Conservation (phyloP, 2,797 vertebrate genomes). For the Fistularia commersonii region DNA sequence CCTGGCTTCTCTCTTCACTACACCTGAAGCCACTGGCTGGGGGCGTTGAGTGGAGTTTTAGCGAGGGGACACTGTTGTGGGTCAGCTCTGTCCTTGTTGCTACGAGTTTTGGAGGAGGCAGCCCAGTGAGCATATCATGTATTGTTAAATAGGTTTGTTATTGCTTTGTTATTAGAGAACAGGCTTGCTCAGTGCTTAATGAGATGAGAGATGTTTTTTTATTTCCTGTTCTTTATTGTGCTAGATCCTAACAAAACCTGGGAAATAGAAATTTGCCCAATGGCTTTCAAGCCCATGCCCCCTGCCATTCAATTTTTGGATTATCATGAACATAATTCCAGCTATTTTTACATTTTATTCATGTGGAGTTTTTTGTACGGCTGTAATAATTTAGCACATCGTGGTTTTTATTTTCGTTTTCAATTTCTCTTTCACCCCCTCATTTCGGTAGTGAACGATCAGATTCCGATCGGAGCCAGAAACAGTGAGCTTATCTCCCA, state of each 20-base stretch:
- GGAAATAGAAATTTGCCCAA: constrained; percentile 65
- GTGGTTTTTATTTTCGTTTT: constrained; percentile 31
- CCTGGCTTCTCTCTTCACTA: constrained; percentile 71
- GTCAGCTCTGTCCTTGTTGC: constrained; percentile 67
- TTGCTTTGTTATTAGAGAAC: constrained; percentile 79
- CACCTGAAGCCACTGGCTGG: constrained; percentile 68
- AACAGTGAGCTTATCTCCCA: constrained; percentile 19
- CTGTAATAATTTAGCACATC: background rate
- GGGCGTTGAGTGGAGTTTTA: constrained; percentile 65
- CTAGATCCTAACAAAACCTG: constrained; percentile 68
- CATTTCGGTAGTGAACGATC: constrained; percentile 18
- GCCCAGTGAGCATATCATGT: constrained; percentile 72
- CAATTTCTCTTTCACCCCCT: constrained; percentile 9
- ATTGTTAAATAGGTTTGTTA: constrained; percentile 79
- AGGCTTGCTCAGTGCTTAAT: constrained; percentile 75
- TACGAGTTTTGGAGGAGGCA: constrained; percentile 63
- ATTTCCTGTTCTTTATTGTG: constrained; percentile 48
- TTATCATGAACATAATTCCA: constrained; percentile 17
- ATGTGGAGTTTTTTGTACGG: no score
- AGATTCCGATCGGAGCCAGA: constrained; percentile 8
- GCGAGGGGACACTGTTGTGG: constrained; percentile 66
- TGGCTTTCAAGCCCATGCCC: constrained; percentile 26
- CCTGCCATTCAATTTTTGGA: constrained; percentile 19
- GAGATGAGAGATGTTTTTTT: constrained; percentile 66
- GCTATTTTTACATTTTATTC: constrained; percentile 5